A percentile compares a stretch with the other conserved stretches of the same genome.
Conservation (phyloP, 2,113 vertebrate genomes). For the Eleginops maclovinus region DNA sequence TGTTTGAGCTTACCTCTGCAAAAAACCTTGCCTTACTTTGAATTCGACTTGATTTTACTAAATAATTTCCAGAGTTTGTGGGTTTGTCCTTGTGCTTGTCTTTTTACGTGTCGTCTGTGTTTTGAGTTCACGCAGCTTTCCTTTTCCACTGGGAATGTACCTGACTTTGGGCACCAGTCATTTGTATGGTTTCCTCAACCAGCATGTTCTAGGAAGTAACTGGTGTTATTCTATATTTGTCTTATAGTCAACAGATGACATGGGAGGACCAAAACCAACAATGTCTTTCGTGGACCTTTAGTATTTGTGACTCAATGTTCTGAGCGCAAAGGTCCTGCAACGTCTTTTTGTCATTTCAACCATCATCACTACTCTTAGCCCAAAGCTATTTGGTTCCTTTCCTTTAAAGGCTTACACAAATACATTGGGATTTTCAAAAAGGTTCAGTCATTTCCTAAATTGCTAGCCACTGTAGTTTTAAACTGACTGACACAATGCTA, state of each 20-base stretch:
- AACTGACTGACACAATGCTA: neutral
- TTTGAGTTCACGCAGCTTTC: slow-evolving; percentile 46
- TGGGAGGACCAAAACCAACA: slow-evolving; percentile 5
- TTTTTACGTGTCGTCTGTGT: slow-evolving; percentile 17
- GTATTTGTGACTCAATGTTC: neutral
- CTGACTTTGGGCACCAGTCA: slow-evolving; percentile 51
- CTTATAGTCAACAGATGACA: slow-evolving; percentile 11
- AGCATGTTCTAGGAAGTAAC: slow-evolving; percentile 14
- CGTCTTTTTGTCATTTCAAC: neutral
- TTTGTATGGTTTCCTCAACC: slow-evolving; percentile 29
- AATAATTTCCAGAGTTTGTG: slow-evolving; percentile 29
- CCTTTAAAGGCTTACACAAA: neutral
- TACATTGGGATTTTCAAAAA: neutral
- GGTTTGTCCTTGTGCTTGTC: slow-evolving; percentile 26
- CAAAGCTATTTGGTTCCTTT: neutral
- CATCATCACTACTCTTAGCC: neutral
- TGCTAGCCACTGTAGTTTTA: no score
- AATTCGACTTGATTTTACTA: slow-evolving; percentile 48
- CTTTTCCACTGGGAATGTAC: slow-evolving; percentile 59
- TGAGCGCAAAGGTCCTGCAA: neutral
- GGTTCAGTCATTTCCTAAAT: neutral
- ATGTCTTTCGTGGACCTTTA: slow-evolving; percentile 1
- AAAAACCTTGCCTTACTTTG: slow-evolving; percentile 47
- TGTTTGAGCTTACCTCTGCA: slow-evolving; percentile 20
- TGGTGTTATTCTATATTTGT: slow-evolving; percentile 8